Conservation (phyloP, 2,888 invertebrate genomes). For the Palloptera scutellata region DNA sequence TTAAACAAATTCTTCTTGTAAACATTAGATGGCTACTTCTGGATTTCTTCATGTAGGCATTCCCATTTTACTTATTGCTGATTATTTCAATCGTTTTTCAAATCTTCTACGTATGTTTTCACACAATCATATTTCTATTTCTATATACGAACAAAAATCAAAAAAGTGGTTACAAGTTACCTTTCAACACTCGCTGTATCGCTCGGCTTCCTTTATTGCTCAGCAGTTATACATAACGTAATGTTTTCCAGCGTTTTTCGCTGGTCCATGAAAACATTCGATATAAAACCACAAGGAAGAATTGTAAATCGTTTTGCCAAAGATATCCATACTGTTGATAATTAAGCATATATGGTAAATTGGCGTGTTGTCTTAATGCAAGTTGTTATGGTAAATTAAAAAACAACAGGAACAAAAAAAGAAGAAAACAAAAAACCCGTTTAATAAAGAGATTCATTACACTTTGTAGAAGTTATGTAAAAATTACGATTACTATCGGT, state of each 20-base stretch:
- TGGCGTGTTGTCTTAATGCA: constrained; percentile 60
- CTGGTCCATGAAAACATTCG: constrained; percentile 78
- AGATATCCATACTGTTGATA: constrained; percentile 70
- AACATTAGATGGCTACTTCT: too few relatives aligned
- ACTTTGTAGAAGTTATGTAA: too few relatives aligned
- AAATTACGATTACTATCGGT: too few relatives aligned
- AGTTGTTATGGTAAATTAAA: constrained; percentile 62
- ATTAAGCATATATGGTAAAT: constrained; percentile 65
- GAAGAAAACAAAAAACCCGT: too few relatives aligned
- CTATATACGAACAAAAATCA: background rate
- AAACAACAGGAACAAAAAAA: background rate
- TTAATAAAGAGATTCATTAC: too few relatives aligned
- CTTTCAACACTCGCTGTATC: constrained; percentile 59
- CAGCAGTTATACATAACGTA: constrained; percentile 68
- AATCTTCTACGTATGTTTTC: too few relatives aligned
- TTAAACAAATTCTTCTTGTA: too few relatives aligned
- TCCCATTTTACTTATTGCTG: too few relatives aligned
- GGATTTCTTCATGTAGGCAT: too few relatives aligned
- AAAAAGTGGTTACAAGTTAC: constrained; percentile 56
- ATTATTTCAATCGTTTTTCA: too few relatives aligned
- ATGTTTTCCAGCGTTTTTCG: constrained; percentile 71
- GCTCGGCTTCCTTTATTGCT: constrained; percentile 67
- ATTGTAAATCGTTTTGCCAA: constrained; percentile 74
- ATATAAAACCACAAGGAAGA: constrained; percentile 79
- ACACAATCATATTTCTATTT: too few relatives aligned